phyloP scores from a whole-genome alignment of 2,113 vertebrate genomes.

The Haemorhous mexicanus region DNA sequence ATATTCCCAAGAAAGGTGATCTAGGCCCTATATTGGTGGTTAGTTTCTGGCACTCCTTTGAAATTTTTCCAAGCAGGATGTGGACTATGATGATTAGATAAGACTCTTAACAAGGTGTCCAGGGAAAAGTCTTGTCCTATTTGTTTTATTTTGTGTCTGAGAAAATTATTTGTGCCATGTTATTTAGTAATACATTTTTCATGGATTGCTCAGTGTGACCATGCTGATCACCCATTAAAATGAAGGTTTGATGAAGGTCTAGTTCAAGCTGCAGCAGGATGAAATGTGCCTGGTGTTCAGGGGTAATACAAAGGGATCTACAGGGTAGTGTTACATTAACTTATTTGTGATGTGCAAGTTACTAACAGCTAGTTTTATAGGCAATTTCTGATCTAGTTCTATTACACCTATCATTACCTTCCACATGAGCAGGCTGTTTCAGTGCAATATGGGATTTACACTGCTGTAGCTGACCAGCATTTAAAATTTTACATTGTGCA shows the following conservation, averaged over 20 bases:
- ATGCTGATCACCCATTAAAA: neutral
- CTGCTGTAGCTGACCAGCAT: neutral
- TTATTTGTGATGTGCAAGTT: neutral
- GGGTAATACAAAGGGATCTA: neutral
- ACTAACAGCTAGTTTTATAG: neutral
- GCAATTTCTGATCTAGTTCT: neutral
- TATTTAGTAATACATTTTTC: neutral
- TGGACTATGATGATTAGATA: neutral
- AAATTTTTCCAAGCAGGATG: neutral
- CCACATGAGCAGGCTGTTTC: neutral
- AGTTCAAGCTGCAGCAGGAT: neutral
- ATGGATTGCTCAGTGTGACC: neutral
- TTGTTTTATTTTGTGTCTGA: neutral
- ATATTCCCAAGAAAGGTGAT: neutral
- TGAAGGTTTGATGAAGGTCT: neutral
- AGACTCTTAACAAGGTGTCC: neutral
- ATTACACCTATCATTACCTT: neutral
- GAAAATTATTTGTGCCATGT: neutral
- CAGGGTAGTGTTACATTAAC: neutral
- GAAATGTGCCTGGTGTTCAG: neutral
- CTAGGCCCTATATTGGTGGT: neutral
- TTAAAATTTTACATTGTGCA: fast-evolving
- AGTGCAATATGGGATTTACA: neutral
- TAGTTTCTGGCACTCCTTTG: neutral
- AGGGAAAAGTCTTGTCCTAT: neutral